phyloP scores from a whole-genome alignment of 2,797 vertebrate genomes.

The Distichodus sexfasciatus region DNA sequence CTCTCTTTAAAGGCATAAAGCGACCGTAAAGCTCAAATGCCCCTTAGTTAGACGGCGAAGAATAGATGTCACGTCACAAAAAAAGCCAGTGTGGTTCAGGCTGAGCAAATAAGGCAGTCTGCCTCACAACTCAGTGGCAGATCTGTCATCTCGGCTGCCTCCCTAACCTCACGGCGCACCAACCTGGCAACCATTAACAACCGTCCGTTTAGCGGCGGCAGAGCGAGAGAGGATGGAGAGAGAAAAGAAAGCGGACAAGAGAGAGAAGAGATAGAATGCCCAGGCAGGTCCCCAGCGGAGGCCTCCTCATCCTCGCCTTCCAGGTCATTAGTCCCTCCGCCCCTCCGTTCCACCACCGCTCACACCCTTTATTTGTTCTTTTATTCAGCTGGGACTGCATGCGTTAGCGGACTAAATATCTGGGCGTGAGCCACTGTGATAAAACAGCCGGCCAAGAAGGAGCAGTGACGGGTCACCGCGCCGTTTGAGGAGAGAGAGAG shows the following conservation, averaged over 20 bases:
- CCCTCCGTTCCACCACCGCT: constrained; percentile 23
- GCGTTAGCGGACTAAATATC: constrained; percentile 70
- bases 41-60: background rate
- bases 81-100: constrained; percentile 42
- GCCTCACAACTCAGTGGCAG: constrained; percentile 62
- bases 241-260: constrained; percentile 34
- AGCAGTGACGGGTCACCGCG: constrained; percentile 64
- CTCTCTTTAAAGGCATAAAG: background rate
- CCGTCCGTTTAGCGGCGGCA: constrained; percentile 41
- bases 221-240: constrained; percentile 15
- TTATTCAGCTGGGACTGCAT: constrained; percentile 57
- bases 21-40: background rate
- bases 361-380: constrained; percentile 44
- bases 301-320: constrained; percentile 66
- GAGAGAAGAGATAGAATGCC: constrained; percentile 66
- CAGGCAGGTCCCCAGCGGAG: constrained; percentile 58
- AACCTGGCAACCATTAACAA: constrained; percentile 66
- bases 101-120: constrained; percentile 68
- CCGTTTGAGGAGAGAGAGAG: constrained; percentile 57
- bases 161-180: constrained; percentile 68
- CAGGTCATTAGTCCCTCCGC: constrained; percentile 64
- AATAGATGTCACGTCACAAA: too few species aligned
- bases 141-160: constrained; percentile 69
- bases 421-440: constrained; percentile 63
- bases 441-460: constrained; percentile 66